phyloP scores from a whole-genome alignment of 2,113 vertebrate species.

The Sapayoa aenigma region DNA sequence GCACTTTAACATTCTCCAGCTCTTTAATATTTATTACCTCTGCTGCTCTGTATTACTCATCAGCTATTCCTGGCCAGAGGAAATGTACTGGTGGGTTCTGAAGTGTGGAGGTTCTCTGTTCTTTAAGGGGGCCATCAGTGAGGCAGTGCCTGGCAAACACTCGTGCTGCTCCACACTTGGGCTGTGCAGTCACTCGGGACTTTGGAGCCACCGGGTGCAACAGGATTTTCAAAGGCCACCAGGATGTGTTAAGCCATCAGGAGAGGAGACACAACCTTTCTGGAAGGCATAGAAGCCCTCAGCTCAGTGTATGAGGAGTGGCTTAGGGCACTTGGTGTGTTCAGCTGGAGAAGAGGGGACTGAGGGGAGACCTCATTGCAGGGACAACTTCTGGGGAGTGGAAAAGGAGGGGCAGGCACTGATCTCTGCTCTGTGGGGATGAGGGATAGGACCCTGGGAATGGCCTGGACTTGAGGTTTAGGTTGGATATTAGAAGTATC shows the following conservation, averaged over 20 bases:
- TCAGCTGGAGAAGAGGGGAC: too few relatives aligned
- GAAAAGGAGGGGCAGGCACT: too few relatives aligned
- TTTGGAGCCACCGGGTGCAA: neutral
- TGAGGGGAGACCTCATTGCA: too few relatives aligned
- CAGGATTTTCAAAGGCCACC: neutral
- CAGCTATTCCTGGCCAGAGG: constrained; percentile 55
- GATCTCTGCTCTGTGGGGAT: too few relatives aligned
- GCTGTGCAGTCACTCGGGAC: neutral
- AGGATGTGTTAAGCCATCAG: neutral
- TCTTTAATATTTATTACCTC: constrained; percentile 66
- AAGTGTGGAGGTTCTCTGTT: neutral
- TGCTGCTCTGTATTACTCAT: constrained; percentile 51
- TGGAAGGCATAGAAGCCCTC: neutral
- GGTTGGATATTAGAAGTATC: too few relatives aligned
- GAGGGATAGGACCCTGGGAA: too few relatives aligned
- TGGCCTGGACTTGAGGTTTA: too few relatives aligned
- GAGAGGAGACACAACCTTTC: neutral
- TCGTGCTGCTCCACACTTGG: neutral
- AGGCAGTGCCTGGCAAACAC: neutral
- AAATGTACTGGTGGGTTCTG: neutral
- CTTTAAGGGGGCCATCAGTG: neutral
- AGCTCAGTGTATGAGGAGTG: fast-evolving
- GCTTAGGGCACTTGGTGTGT: too few relatives aligned
- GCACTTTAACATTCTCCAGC: constrained; percentile 19
- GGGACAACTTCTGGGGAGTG: too few relatives aligned